Conservation (phyloP, 2,888 invertebrate genomes). For the Corbicula japonica region DNA sequence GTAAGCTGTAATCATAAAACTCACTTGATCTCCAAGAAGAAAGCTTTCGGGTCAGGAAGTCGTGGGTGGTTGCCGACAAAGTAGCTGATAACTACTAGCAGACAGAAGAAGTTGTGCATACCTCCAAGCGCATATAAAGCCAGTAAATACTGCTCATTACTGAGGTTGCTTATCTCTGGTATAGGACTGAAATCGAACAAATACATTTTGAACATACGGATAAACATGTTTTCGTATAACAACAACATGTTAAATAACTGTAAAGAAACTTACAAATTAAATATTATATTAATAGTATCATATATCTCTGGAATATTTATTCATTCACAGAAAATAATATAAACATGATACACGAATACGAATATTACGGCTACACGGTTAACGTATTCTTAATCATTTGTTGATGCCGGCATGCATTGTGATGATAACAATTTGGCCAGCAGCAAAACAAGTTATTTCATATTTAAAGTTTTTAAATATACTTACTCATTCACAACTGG, state of each 20-base stretch:
- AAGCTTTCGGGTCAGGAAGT: constrained; percentile 76
- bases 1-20: no score
- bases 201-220: background rate
- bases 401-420: no score
- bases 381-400: no score
- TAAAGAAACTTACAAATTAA: no score
- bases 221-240: background rate
- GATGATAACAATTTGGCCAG: no score
- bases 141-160: constrained; percentile 71
- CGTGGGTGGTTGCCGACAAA: constrained; percentile 85
- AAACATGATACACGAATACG: no score
- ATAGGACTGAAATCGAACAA: constrained; percentile 70
- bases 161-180: constrained; percentile 73
- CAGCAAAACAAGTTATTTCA: background rate
- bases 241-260: no score
- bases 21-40: constrained; percentile 72
- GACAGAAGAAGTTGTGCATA: constrained; percentile 81
- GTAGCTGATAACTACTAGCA: constrained; percentile 83
- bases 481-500: constrained; percentile 71
- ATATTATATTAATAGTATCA: no score
- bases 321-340: no score
- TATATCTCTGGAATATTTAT: no score
- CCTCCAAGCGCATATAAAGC: constrained; percentile 79
- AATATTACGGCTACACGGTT: no score
- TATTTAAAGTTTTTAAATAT: background rate